These are phyloP conservation scores for Eurypyga helias DNA, from an alignment of 2,113 vertebrate genomes.

Conservation along the genomic window DNA sequence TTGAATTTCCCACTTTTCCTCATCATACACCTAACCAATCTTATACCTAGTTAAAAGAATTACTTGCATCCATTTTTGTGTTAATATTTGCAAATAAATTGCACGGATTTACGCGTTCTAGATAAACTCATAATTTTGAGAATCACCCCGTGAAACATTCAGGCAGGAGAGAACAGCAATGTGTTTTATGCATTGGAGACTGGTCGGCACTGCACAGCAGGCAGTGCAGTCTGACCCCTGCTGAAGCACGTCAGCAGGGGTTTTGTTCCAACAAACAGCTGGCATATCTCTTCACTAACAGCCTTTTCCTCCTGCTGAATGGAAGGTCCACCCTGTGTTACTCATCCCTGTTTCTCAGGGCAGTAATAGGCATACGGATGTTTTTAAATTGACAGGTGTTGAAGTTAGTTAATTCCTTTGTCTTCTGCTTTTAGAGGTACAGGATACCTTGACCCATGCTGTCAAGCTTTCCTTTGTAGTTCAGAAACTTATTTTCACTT, in stretches of 20 bases:
- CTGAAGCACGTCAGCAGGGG: accelerated
- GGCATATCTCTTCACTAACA: not conserved
- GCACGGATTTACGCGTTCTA: not conserved
- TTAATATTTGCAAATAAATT: not conserved
- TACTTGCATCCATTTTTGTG: not conserved
- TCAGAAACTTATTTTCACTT: not conserved
- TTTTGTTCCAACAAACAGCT: not conserved
- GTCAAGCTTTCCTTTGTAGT: not conserved
- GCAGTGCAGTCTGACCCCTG: not conserved
- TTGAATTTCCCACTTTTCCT: not conserved
- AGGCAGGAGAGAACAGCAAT: not conserved
- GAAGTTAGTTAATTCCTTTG: not conserved
- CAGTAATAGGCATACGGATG: not conserved
- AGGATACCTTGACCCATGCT: not conserved
- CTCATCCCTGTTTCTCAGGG: not conserved
- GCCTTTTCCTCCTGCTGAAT: not conserved
- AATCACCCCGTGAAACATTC: not conserved
- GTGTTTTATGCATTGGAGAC: not conserved
- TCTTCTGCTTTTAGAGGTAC: not conserved
- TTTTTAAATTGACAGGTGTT: not conserved
- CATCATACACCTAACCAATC: not conserved
- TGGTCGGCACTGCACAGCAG: accelerated
- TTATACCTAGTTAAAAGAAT: not conserved
- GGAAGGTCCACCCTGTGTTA: not conserved
- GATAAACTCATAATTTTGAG: not conserved